These are phyloP conservation scores for Scaptomyza pallida DNA, from an alignment of 1,140 invertebrate species.

Conservation along the genomic window DNA sequence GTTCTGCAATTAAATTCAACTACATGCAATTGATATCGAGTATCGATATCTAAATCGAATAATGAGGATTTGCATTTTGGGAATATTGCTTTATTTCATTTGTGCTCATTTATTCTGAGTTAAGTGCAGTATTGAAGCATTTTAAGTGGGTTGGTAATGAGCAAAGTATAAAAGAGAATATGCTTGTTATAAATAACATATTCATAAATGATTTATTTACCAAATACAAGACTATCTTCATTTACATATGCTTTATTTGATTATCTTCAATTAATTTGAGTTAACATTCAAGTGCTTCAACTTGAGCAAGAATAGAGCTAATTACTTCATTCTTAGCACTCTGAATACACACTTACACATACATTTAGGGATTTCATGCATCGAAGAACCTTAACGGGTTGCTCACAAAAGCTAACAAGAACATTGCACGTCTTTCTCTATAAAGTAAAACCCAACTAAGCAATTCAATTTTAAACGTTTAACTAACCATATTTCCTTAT, in stretches of 20 bases:
- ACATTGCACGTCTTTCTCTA: slow-evolving; percentile 26
- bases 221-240: no score
- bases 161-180: neutral
- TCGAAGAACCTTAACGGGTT: slow-evolving; percentile 34
- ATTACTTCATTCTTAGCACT: neutral
- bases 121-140: neutral
- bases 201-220: no score
- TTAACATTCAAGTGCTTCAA: neutral
- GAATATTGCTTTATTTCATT: no score
- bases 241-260: slow-evolving; percentile 15
- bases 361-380: slow-evolving; percentile 36
- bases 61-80: slow-evolving; percentile 38
- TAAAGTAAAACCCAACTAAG: slow-evolving; percentile 46
- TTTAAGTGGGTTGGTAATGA: neutral
- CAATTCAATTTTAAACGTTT: slow-evolving; percentile 77
- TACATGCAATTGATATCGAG: slow-evolving; percentile 30
- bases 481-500: slow-evolving; percentile 82
- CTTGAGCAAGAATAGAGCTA: neutral
- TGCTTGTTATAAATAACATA: neutral
- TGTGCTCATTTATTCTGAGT: neutral
- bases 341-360: slow-evolving; percentile 15
- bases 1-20: slow-evolving; percentile 65
- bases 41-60: slow-evolving; percentile 15
- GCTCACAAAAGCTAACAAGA: neutral
- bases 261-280: neutral